Base-by-base conservation (phyloP, 2,888 invertebrate genomes). In the Zelleria hepariella region DNA sequence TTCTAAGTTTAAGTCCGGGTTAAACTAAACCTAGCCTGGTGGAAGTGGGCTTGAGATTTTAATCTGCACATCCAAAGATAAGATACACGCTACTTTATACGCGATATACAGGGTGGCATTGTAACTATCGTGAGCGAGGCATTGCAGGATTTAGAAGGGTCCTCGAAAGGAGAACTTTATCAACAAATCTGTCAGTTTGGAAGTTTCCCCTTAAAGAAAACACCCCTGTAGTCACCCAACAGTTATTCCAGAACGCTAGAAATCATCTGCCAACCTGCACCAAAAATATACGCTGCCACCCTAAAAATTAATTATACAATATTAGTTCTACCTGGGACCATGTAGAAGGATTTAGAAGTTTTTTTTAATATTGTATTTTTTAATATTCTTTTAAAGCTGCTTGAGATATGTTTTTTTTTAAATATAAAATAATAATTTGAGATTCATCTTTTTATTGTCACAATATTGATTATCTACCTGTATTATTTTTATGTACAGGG, bases 311-410 rank as follows among this genome's bases (percentile, higher is more conserved):
- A 42, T 42, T 1, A 42, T 3, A 42, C 32, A 42, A 42, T 42
- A 42, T 42, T 59, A 60, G 54, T 62, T 63, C 57, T 59, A 62
- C 60, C 66, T 66, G 75, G 75, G 75, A 75, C 75, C 75, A 75
- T 63, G 61, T 71, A 71, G 70, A 64, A 67, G 68, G 69, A 68
- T 66, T 70, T 66, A 63, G 61, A 27, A 20, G 21, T 27, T 4
- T 18, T 55, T 27, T 20, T 8, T 32, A 6, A 5, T 55, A 20
- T 18, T 32, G 18, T 25, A 53, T 55, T 55, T 27, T 23, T 53
- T 53, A n/a, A 32, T 55, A 18, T n/a, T n/a, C 18, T 54, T 26
- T 26, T n/a, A n/a, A 26, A 24, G 24, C 18, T 54, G 8, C 26
- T 18, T 51, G 51, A 51, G 51, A 26, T 24, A 20, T 6, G 8